Conservation (phyloP, 2,888 invertebrate species). For the Meandrusa payeni region DNA sequence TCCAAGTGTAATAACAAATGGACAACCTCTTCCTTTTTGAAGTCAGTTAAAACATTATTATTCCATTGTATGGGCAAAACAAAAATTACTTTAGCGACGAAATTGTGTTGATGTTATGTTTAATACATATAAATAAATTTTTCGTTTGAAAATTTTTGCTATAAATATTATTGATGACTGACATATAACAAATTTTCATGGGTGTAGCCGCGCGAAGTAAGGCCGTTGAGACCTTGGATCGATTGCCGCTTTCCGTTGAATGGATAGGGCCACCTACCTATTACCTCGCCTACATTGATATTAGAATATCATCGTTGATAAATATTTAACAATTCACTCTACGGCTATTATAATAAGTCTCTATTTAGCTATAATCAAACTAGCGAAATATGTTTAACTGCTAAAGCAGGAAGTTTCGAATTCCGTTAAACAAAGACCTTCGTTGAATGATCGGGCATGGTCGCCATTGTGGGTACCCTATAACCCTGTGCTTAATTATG, state of each 20-base stretch:
- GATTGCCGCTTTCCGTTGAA: background rate
- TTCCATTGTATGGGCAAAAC: too few species aligned
- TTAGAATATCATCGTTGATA: background rate
- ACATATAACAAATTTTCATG: background rate
- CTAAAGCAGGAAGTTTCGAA: constrained; percentile 35
- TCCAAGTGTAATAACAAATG: too few species aligned
- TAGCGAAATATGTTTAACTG: constrained; percentile 8
- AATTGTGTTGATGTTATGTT: too few species aligned
- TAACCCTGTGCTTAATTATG: constrained; percentile 32
- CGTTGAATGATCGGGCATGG: constrained; percentile 30
- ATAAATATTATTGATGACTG: too few species aligned
- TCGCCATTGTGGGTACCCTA: constrained; percentile 32
- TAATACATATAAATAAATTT: too few species aligned
- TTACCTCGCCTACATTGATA: background rate
- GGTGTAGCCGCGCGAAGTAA: background rate
- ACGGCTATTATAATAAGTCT: background rate
- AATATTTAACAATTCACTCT: background rate
- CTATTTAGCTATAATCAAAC: constrained; percentile 10
- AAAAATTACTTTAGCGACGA: too few species aligned
- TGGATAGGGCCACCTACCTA: constrained; percentile 9
- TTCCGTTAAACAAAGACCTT: constrained; percentile 30
- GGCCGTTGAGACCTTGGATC: constrained; percentile 3
- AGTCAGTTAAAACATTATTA: too few species aligned
- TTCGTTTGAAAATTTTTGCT: too few species aligned
- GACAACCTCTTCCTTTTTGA: too few species aligned